phyloP scores from a whole-genome alignment of 2,797 vertebrate genomes.

The Melanotaenia nigrans region DNA sequence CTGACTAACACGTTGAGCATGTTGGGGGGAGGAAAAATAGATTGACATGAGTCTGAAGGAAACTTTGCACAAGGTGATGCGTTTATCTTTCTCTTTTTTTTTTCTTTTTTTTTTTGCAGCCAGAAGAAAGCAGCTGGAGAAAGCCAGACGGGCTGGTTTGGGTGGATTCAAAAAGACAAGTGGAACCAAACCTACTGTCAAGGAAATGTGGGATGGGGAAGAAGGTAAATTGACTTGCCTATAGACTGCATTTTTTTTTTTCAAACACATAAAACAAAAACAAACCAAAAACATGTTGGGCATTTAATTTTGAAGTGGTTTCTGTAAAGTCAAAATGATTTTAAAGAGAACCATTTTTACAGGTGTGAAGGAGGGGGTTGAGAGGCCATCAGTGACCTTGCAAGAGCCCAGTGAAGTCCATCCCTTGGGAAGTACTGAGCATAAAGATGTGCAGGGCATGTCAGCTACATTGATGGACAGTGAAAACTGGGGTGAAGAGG shows the following conservation, averaged over 20 bases:
- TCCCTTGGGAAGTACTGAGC: slow-evolving; percentile 58
- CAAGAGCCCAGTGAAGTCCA: slow-evolving; percentile 82
- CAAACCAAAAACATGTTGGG: not conserved
- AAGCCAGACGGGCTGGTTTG: slow-evolving; percentile 78
- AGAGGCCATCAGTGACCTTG: slow-evolving; percentile 70
- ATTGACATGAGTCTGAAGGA: not conserved
- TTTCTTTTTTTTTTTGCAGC: slow-evolving; percentile 54
- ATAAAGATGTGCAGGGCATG: slow-evolving; percentile 51
- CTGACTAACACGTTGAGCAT: not conserved
- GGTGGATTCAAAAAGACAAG: slow-evolving; percentile 81
- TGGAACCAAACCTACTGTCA: slow-evolving; percentile 73
- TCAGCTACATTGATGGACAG: slow-evolving; percentile 44
- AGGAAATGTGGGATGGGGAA: slow-evolving; percentile 91
- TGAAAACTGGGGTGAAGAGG: slow-evolving; percentile 56
- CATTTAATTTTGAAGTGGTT: not conserved
- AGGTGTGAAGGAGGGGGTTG: slow-evolving; percentile 89
- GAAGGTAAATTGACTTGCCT: slow-evolving; percentile 79
- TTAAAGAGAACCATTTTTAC: slow-evolving; percentile 14
- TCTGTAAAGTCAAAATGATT: slow-evolving; percentile 3
- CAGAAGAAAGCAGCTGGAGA: slow-evolving; percentile 79
- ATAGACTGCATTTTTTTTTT: not conserved
- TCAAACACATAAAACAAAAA: not conserved
- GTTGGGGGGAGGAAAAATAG: not conserved
- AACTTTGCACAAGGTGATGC: slow-evolving; percentile 24
- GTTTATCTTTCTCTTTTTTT: slow-evolving; percentile 38